Conservation (phyloP, 2,888 invertebrate species). For the Pardosa pseudoannulata region DNA sequence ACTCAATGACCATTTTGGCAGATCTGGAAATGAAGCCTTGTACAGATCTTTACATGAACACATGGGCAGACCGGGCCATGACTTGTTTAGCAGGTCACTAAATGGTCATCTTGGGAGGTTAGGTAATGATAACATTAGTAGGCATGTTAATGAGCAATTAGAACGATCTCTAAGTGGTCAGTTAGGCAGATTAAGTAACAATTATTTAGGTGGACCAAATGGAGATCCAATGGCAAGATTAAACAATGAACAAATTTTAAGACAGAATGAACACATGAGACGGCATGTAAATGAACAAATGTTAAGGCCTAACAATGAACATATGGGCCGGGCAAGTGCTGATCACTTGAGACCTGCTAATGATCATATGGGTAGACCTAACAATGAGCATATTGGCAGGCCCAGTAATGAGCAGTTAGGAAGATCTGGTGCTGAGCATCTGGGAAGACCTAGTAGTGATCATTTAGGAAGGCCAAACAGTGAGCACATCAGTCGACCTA, state of each 20-base stretch:
- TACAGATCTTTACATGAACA: slow-evolving; percentile 63
- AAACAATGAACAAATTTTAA: slow-evolving; percentile 55
- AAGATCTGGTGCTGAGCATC: slow-evolving; percentile 40
- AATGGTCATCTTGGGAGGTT: slow-evolving; percentile 64
- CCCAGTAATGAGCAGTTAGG: slow-evolving; percentile 53
- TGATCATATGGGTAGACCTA: slow-evolving; percentile 48
- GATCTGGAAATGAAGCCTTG: slow-evolving; percentile 62
- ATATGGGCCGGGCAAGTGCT: slow-evolving; percentile 24
- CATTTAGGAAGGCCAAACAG: slow-evolving; percentile 37
- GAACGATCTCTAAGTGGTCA: slow-evolving; percentile 60
- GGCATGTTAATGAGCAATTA: slow-evolving; percentile 62
- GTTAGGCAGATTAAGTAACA: slow-evolving; percentile 59
- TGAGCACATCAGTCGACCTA: slow-evolving; percentile 49
- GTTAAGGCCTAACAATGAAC: slow-evolving; percentile 45
- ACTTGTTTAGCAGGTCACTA: slow-evolving; percentile 51
- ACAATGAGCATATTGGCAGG: slow-evolving; percentile 46
- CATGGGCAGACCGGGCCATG: slow-evolving; percentile 65
- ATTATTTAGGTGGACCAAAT: slow-evolving; percentile 53
- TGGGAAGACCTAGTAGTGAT: slow-evolving; percentile 49
- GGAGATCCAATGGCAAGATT: slow-evolving; percentile 43
- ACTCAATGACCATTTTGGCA: slow-evolving; percentile 59
- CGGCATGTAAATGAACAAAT: slow-evolving; percentile 63
- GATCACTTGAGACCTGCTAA: slow-evolving; percentile 43
- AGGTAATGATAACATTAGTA: slow-evolving; percentile 46
- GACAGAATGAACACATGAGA: slow-evolving; percentile 59